These are phyloP conservation scores for Etheostoma spectabile DNA, from an alignment of 2,113 vertebrate genomes.

Conservation along the genomic window DNA sequence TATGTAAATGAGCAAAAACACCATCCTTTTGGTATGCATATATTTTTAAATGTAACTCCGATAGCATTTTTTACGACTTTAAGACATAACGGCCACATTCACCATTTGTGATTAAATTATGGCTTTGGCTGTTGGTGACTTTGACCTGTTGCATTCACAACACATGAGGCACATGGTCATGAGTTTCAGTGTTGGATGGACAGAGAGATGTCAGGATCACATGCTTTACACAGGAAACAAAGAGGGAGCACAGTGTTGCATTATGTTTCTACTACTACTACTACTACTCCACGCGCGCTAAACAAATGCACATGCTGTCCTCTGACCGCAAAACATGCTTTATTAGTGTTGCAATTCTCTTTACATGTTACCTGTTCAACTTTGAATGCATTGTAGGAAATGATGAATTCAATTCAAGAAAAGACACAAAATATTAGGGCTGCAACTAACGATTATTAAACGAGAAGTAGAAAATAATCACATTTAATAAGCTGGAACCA, in stretches of 20 bases:
- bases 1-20: neutral
- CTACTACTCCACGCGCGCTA: neutral
- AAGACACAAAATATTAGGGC: neutral
- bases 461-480: no score
- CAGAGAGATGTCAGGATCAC: slow-evolving; percentile 41
- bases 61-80: neutral
- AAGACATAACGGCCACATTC: neutral
- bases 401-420: neutral
- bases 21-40: neutral
- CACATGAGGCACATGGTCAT: slow-evolving; percentile 29
- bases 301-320: slow-evolving; percentile 16
- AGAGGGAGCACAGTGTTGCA: neutral
- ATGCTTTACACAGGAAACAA: slow-evolving; percentile 52
- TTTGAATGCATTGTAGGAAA: slow-evolving; percentile 2
- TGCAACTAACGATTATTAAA: no score
- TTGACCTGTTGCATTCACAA: neutral
- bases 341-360: neutral
- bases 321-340: neutral
- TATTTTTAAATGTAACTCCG: neutral
- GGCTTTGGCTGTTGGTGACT: neutral
- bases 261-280: slow-evolving; percentile 10
- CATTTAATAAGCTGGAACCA: no score
- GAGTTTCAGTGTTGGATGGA: slow-evolving; percentile 20
- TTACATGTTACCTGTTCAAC: neutral
- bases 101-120: neutral